Conservation (phyloP, 2,888 invertebrate species). For the Caenorhabditis sulstoni region DNA sequence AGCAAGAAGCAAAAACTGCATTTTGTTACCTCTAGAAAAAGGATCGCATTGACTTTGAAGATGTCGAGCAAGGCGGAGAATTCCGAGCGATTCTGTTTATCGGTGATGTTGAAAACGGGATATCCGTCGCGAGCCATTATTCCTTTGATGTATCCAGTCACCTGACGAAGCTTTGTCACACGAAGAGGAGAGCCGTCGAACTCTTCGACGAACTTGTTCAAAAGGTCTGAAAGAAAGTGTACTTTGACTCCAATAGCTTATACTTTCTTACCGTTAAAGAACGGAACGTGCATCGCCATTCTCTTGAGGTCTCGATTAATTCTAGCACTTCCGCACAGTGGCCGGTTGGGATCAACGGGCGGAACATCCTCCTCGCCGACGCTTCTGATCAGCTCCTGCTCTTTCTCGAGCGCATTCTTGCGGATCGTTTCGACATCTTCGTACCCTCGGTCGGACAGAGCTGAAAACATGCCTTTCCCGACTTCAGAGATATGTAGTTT, state of each 20-base stretch:
- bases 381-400: conserved; percentile 6
- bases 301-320: conserved; percentile 15
- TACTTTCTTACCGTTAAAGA: conserved; percentile 13
- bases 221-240: conserved; percentile 17
- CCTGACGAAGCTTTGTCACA: conserved; percentile 16
- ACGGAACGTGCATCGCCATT: conserved; percentile 23
- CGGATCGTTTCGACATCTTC: neutral
- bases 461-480: conserved; percentile 12
- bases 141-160: conserved; percentile 40
- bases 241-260: neutral
- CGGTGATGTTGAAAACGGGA: conserved; percentile 34
- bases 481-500: neutral
- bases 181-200: conserved; percentile 19
- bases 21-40: conserved; percentile 24
- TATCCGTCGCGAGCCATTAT: conserved; percentile 10
- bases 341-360: neutral
- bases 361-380: conserved; percentile 1
- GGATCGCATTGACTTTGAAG: conserved; percentile 24
- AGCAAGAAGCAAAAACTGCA: too few relatives aligned
- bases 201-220: conserved; percentile 26
- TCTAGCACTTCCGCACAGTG: conserved; percentile 13
- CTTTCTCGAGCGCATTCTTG: neutral
- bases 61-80: conserved; percentile 18
- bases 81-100: neutral
- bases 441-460: conserved; percentile 6